Evolutionary conservation across 2,113 vertebrate species (phyloP), one percentile per base, ranked within the genome.

Genomic region (Suncus etruscus): DNA sequence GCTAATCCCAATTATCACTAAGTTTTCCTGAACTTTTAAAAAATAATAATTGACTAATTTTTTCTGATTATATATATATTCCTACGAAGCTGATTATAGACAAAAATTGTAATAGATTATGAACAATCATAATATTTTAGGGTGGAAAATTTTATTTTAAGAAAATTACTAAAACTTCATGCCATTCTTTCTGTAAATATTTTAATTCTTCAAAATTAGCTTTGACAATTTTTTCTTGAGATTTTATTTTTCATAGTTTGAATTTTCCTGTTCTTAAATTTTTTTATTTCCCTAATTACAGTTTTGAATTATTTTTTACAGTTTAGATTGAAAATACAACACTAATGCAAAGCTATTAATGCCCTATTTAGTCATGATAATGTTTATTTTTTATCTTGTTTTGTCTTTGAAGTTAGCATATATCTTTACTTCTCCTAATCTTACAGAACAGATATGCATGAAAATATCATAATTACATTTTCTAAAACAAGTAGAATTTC

Each of bases 291-390:
- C 27, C 66, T 90, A 85, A 84, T 87, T 74, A 91, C 27, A 68
- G 12, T 68, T 68, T 68, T 27, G 27, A 68, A 29, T n/a, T 68
- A n/a, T 29, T 68, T 68, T 68, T 69, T 75, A 51, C 20, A 83
- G 47, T 63, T 75, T 84, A 81, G 32, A 81, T 88, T 86, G 14
- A 94, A 92, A 93, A 50, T 80, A 65, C 31, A 80, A 45, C 16
- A 15, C 78, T 73, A 47, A 66, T 87, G 88, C 14, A 83, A 86
- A 68, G 2, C 8, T 69, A 32, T 65, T 92, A 82, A 81, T 54
- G 39, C 6, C 78, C 61, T 86, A 20, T 39, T 15, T 22, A 50
- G 14, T 91, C 11, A 73, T 73, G 91, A 87, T 68, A 90, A n/a
- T 2, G 25, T 85, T 54, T 63, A 47, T 92, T 48, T 39, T 85